A percentile compares a stretch with the other conserved stretches of the same genome.
These are phyloP conservation scores for Pristionchus japonicus DNA, from an alignment of 2,888 invertebrate species.

Conservation along the genomic window DNA sequence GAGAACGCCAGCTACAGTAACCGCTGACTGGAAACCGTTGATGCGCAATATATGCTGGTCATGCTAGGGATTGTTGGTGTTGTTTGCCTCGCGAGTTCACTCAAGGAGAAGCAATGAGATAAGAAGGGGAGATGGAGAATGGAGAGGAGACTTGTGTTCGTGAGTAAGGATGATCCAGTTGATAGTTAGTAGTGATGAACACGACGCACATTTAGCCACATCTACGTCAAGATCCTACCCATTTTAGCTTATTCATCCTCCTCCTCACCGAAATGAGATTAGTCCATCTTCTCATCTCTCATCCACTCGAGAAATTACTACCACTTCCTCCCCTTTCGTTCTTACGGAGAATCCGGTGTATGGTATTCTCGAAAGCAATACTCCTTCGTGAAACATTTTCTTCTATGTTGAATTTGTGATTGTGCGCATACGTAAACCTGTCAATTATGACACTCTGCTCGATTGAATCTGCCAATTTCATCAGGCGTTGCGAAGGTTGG, in stretches of 20 bases:
- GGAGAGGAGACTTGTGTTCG: neutral
- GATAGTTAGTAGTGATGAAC: neutral
- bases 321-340: neutral
- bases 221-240: neutral
- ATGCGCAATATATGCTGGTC: neutral
- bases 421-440: neutral
- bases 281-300: constrained; percentile 8
- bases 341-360: too few species aligned
- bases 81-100: neutral
- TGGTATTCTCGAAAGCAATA: too few species aligned
- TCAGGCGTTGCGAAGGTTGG: neutral
- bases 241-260: neutral
- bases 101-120: constrained; percentile 14
- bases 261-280: neutral
- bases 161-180: neutral
- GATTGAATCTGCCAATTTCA: neutral
- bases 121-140: constrained; percentile 2
- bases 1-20: neutral
- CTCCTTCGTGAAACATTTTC: too few species aligned
- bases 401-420: neutral
- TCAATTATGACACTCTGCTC: neutral
- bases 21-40: neutral
- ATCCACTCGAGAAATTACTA: neutral
- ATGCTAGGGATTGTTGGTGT: neutral
- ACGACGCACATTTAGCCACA: neutral